A percentile compares a stretch with the other conserved stretches of the same genome.
Evolutionary conservation across 2,888 invertebrate species (phyloP).

Genomic region (Drosophila melanocephala): DNA sequence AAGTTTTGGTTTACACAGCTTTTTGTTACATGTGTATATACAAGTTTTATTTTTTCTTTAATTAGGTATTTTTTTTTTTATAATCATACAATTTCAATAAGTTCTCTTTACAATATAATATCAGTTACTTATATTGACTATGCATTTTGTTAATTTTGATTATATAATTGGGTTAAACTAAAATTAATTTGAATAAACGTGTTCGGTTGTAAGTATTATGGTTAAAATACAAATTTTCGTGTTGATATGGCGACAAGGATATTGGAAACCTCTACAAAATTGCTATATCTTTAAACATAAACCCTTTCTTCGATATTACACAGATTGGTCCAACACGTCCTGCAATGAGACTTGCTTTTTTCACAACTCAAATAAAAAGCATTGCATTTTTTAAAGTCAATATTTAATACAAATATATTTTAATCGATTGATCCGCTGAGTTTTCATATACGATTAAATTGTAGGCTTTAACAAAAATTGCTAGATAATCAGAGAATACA

Average conservation of each 20-base stretch:
- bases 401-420: constrained; percentile 45
- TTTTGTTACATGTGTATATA: constrained; percentile 56
- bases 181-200: constrained; percentile 54
- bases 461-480: constrained; percentile 39
- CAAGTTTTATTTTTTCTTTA: constrained; percentile 65
- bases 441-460: constrained; percentile 34
- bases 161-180: constrained; percentile 59
- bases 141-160: constrained; percentile 62
- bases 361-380: constrained; percentile 42
- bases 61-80: constrained; percentile 35
- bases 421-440: constrained; percentile 32
- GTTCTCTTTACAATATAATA: constrained; percentile 70
- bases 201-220: constrained; percentile 42
- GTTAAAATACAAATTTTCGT: constrained; percentile 72
- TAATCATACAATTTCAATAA: constrained; percentile 76
- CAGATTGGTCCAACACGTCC: constrained; percentile 67
- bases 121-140: constrained; percentile 75
- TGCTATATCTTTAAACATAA: constrained; percentile 21
- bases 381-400: constrained; percentile 30
- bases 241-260: constrained; percentile 76
- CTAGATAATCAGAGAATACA: constrained; percentile 52
- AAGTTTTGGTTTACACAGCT: not conserved
- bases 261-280: constrained; percentile 53
- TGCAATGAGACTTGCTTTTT: constrained; percentile 32
- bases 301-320: constrained; percentile 41